Evolutionary conservation across 2,888 invertebrate species (phyloP), one percentile per base, ranked within the genome.

Genomic region (Nephrocerus scutellatus): DNA sequence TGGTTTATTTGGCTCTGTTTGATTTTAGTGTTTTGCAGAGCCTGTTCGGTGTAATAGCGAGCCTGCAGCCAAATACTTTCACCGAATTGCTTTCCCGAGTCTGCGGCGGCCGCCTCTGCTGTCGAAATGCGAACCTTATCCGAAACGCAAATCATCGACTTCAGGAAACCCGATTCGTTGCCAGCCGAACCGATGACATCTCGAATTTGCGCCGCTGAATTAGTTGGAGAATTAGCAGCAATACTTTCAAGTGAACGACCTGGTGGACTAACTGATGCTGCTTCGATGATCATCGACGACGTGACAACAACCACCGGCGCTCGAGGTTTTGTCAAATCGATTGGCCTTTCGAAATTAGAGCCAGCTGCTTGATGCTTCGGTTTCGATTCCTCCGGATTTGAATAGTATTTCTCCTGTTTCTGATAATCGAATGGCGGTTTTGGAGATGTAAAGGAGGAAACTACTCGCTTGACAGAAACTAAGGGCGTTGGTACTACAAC

Each of bases 1-100:
- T 48, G 58, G 40, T 52, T 60, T 40, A 63, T 59, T 58, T 79
- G 79, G 48, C 77, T 77, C 59, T 81, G 81, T 61, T 83, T 84
- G 42, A 82, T 79, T 63, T 77, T 79, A 24, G 79, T 74, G 57
- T 82, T 80, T 57, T 79, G 74, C 32, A 83, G 68, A 12, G 83
- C 81, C 55, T 80, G 72, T 57, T 83, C 83, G 2, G 81, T 82
- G 33, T 83, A 72, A 62, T 84, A 84, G n/a, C n/a, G n/a, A 1
- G 79, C 80, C 48, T 82, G 82, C 36, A 83, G 66, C 73, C 82
- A 76, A 6, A 77, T 75, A 47, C 79, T 79, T 23, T 80, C 77
- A 39, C 72, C 71, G 14, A n/a, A n/a, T n/a, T n/a, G n/a, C 29
- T 44, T 47, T 40, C 54, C 54, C 20, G 49, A 48, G 24, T 49